Evolutionary conservation across 2,113 vertebrate species (phyloP), one percentile per base, ranked within the genome.

Genomic region (Motacilla alba): DNA sequence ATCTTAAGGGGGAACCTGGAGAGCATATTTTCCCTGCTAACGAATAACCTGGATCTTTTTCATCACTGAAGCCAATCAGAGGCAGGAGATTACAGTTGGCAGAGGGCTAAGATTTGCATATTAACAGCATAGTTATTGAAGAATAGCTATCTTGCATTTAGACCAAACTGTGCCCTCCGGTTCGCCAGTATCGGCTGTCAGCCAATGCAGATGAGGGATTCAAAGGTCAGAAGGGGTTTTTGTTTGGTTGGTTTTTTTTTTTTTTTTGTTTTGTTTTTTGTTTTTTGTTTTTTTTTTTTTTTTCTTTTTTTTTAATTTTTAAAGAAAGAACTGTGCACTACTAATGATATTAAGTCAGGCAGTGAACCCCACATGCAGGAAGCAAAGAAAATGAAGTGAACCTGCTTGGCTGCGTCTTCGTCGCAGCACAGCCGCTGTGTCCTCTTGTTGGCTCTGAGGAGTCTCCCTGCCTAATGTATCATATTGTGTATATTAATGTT

Each of bases 401-500:
- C 60, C 66, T 49, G 44, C 67, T 92, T 70, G 37, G 60, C 77
- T 86, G 58, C 23, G 35, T 13, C 55, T 92, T 52, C 0, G 6
- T 28, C 11, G 8, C 0, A 0, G 74, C 83, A 64, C 1, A 0
- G 76, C 68, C 0, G 3, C 88, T 0, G 12, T 93, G 88, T 76
- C 79, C 69, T 64, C 83, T 67, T 4, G 13, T 43, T 91, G 84
- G 90, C 87, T 96, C 78, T 1, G 0, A 43, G 0, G 19, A 47
- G 62, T 84, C 86, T 90, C 88, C 56, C 93, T 78, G 80, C 4
- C 9, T 92, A 92, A 94, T 90, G 62, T 92, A 94, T 96, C 93
- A 89, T 76, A 93, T 47, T 92, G 93, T 95, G 62, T 94, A 94
- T 97, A 94, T 96, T 96, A 94, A 96, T 82, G 80, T 90, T 96